Evolutionary conservation across 2,797 vertebrate species (phyloP), one percentile per base, ranked within the genome.

Genomic region (Crenuchus spilurus): DNA sequence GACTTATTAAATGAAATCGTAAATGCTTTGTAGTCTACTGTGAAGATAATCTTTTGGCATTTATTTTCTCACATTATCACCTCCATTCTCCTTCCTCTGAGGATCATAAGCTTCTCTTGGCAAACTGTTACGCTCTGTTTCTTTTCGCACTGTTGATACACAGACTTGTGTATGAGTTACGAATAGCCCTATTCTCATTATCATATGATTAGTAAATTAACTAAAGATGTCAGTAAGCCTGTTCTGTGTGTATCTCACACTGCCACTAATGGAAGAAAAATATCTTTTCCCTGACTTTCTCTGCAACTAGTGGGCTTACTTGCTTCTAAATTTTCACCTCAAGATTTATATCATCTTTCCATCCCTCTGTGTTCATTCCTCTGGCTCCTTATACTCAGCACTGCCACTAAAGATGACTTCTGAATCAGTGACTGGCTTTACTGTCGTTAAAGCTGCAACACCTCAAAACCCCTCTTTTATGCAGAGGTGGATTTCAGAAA

Each of bases 341-440:
- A 76, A 67, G 69, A 76, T 76, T 68, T 76, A 76, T 69, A 72
- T 48, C 33, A 69, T 63, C 41, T 75, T 80, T 76, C 65, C 73
- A 57, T 48, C 42, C 51, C 16, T 55, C 49, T 18, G 6, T 7
- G 0, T 42, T 42, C 63, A 49, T 49, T 49, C 18, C 37, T 60
- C 5, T 74, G 30, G 69, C 65, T 80, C 26, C 35, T 51, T 60
- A 33, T 55, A 20, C 58, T 64, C 30, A 33, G 46, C 33, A 18
- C 2, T 41, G 41, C 9, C 24, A 22, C 39, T 20, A 37, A 54
- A 33, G 14, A 33, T 10, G 30, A 18, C 24, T 39, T 57, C 48
- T 68, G 13, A 54, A 48, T 66, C 37, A 24, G 62, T 31, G 26
- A 31, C 52, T 30, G 28, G 8, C 31, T 35, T 26, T 51, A 18